phyloP scores from a whole-genome alignment of 2,888 invertebrate genomes.

The Melinaea marsaeus region DNA sequence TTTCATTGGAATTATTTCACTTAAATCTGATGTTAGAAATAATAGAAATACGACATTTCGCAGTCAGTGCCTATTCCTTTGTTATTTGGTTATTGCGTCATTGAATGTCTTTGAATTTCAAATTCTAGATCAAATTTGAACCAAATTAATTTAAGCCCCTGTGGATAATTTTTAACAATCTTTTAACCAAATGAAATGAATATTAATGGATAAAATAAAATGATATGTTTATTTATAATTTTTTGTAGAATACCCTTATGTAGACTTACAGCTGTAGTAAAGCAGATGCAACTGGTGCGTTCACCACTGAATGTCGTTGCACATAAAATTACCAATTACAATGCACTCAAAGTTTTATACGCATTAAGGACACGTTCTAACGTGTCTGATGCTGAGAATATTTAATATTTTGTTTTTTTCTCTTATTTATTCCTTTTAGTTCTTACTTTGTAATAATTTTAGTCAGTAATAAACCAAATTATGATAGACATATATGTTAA shows the following conservation, averaged over 20 bases:
- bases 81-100: constrained; percentile 10
- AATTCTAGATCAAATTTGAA: not conserved
- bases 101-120: constrained; percentile 5
- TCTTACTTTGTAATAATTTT: too few relatives aligned
- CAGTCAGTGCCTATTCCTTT: constrained; percentile 9
- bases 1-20: constrained; percentile 7
- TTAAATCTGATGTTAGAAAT: constrained; percentile 14
- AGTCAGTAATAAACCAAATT: too few relatives aligned
- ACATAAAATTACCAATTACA: constrained; percentile 28
- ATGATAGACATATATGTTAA: too few relatives aligned
- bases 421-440: too few relatives aligned
- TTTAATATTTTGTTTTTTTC: too few relatives aligned
- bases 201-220: constrained; percentile 6
- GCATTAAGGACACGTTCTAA: too few relatives aligned
- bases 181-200: not conserved
- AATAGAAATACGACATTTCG: constrained; percentile 15
- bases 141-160: not conserved
- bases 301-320: constrained; percentile 15
- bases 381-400: too few relatives aligned
- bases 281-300: too few relatives aligned
- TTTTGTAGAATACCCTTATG: too few relatives aligned
- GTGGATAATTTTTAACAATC: too few relatives aligned
- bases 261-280: too few relatives aligned
- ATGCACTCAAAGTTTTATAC: not conserved
- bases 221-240: too few relatives aligned